These are phyloP conservation scores for Eueides isabella DNA, from an alignment of 1,140 invertebrate genomes.

Conservation along the genomic window DNA sequence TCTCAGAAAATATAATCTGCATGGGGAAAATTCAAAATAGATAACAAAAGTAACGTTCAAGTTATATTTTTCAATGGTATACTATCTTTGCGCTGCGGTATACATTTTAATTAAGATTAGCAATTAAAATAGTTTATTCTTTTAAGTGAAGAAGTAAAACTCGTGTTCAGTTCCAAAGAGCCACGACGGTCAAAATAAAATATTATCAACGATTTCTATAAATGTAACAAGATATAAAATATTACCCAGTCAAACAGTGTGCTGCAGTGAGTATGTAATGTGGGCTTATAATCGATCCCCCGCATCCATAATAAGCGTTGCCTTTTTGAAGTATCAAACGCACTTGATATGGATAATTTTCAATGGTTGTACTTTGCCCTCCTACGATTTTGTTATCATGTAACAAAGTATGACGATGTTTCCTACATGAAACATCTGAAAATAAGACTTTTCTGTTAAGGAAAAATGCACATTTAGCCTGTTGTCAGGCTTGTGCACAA, in stretches of 20 bases:
- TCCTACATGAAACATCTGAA: constrained; percentile 38
- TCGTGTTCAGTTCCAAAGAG: too few relatives aligned
- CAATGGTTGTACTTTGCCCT: constrained; percentile 58
- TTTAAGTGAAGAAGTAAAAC: too few relatives aligned
- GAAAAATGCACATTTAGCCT: too few relatives aligned
- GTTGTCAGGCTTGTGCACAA: too few relatives aligned
- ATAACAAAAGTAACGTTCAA: too few relatives aligned
- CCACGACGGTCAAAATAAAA: too few relatives aligned
- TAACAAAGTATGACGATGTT: constrained; percentile 9
- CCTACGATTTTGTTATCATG: constrained; percentile 61
- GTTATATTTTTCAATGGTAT: too few relatives aligned
- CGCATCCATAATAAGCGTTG: constrained; percentile 57
- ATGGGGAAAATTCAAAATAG: too few relatives aligned
- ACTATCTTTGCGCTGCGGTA: too few relatives aligned
- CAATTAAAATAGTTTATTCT: too few relatives aligned
- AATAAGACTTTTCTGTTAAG: not conserved
- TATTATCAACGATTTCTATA: not conserved
- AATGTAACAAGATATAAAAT: not conserved
- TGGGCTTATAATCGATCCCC: constrained; percentile 64
- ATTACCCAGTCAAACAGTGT: constrained; percentile 33
- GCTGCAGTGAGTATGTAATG: constrained; percentile 64
- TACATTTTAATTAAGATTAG: too few relatives aligned
- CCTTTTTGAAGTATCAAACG: constrained; percentile 51
- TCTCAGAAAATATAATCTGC: too few relatives aligned
- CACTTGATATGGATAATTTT: constrained; percentile 65